phyloP scores from a whole-genome alignment of 37 sponge, comb jelly and placozoan genomes.

The Eunapius fragilis region DNA sequence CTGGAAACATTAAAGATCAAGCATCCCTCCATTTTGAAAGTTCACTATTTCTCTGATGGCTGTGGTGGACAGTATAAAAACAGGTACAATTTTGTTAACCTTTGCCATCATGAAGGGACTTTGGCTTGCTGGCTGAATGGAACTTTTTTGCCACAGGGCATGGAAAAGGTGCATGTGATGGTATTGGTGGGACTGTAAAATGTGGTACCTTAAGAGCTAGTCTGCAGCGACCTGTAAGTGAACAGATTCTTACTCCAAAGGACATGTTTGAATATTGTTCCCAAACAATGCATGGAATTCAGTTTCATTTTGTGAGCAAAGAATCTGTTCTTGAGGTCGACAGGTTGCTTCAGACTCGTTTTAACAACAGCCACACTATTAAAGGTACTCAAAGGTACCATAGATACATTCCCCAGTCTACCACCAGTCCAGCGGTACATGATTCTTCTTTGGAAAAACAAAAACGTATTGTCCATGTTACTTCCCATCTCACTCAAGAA shows the following conservation, averaged over 20 bases:
- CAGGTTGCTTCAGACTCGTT: constrained; percentile 20
- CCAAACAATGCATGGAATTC: constrained; percentile 15
- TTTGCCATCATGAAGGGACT: constrained; percentile 60
- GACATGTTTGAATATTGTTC: constrained; percentile 46
- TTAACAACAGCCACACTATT: constrained; percentile 46
- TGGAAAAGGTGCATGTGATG: constrained; percentile 70
- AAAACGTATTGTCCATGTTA: neutral
- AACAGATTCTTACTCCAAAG: constrained; percentile 61
- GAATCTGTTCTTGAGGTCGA: constrained; percentile 16
- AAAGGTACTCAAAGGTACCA: constrained; percentile 50
- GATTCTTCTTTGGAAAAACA: neutral
- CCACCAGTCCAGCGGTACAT: neutral
- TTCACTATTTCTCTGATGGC: constrained; percentile 56
- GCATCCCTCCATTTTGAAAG: constrained; percentile 4
- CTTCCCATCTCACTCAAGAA: neutral
- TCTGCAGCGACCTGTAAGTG: constrained; percentile 22
- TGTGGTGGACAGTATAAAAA: constrained; percentile 37
- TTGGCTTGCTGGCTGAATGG: constrained; percentile 57
- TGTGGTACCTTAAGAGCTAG: constrained; percentile 54
- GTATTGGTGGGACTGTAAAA: constrained; percentile 71
- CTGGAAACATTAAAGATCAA: constrained; percentile 16
- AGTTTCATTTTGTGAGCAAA: constrained; percentile 18
- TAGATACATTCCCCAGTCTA: constrained; percentile 27
- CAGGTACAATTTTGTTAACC: constrained; percentile 34
- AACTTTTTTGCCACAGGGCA: constrained; percentile 58